Base-by-base conservation (phyloP, 2,797 vertebrate genomes). In the Calcarius lapponicus region DNA sequence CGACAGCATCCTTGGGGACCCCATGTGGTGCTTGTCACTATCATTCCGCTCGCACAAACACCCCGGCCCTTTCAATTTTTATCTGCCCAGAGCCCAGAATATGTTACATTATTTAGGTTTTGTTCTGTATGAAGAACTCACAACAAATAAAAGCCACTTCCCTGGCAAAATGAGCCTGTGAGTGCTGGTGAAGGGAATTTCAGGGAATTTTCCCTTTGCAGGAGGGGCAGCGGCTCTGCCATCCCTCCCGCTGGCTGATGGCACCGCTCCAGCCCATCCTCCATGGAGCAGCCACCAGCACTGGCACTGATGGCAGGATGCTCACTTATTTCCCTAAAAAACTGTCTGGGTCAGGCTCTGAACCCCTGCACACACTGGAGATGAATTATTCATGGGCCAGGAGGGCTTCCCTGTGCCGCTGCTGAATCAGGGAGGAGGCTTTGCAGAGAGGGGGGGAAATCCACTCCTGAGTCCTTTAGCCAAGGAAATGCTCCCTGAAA, bases 121-220 rank as follows among this genome's bases (percentile, higher is more conserved):
- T 83, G 94, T 90, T 90, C 93, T 58, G 26, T 95, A 54, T 22
- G 71, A 94, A 74, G 92, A 91, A 69, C 54, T 92, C 58, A 65
- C 54, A 78, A 69, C 53, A 96, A 93, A 93, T 90, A 90, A 95
- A 95, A 90, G 71, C 61, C 57, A 66, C 57, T 94, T 95, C 50
- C 50, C 64, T 85, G 61, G 47, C 76, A 85, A 80, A 86, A 32
- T 0, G 2, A 94, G 82, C 53, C 48, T 29, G 53, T 78, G 83
- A 87, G 74, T 67, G 71, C 47, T 0, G 7, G 73, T 70, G 67
- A 19, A 73, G 88, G 88, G 83, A 88, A 69, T 74, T 78, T 66
- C 2, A 17, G 83, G 60, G 74, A 51, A 31, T 51, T 51, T 51
- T 34, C 47, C 38, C 14, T 86, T 82, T 85, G 48, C 66, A 76